These are phyloP conservation scores for Amphiduros pacificus DNA, from an alignment of 2,888 invertebrate species.

Conservation along the genomic window DNA sequence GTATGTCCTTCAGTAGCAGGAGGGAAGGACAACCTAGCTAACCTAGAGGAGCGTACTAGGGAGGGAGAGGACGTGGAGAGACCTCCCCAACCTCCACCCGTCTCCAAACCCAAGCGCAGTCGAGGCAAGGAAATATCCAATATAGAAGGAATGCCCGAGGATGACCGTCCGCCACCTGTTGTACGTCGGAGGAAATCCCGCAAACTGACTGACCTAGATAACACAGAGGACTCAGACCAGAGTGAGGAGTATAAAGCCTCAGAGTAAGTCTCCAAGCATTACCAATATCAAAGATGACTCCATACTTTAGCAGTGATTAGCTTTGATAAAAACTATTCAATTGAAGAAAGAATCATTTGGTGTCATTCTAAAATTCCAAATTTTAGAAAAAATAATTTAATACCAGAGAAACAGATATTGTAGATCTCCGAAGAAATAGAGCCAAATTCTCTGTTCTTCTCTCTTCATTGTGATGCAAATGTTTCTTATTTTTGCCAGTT, in stretches of 20 bases:
- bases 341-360: no score
- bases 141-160: conserved; percentile 60
- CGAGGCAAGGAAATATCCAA: conserved; percentile 91
- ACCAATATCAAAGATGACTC: no score
- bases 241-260: conserved; percentile 92
- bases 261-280: conserved; percentile 65
- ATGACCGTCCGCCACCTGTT: conserved; percentile 8
- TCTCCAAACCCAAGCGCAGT: conserved; percentile 12
- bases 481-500: no score
- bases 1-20: no score
- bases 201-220: conserved; percentile 58
- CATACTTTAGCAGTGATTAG: no score
- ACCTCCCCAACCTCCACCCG: neutral
- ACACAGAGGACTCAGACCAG: conserved; percentile 70
- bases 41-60: neutral
- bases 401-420: no score
- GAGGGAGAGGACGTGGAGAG: neutral
- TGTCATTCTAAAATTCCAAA: no score
- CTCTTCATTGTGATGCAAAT: no score
- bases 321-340: no score
- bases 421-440: no score
- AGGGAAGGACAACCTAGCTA: no score
- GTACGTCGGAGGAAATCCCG: conserved; percentile 5
- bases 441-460: no score
- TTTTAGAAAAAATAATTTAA: neutral